Evolutionary conservation across 2,797 vertebrate species (phyloP).

Genomic region (Ceryle rudis): DNA sequence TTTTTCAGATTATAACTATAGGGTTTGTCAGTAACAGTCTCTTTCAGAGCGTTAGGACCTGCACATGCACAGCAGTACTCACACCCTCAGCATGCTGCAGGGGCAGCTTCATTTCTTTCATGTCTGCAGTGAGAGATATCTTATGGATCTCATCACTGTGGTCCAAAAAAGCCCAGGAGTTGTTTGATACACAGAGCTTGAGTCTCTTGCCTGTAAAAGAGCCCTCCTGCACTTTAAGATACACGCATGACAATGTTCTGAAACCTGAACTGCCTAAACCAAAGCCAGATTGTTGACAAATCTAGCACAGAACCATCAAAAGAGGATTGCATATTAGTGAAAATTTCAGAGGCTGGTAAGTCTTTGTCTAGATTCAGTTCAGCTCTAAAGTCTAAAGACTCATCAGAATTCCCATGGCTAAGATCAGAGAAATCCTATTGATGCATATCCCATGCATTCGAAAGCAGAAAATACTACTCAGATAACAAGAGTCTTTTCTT

Average conservation of each 20-base stretch:
- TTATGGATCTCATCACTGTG: not conserved
- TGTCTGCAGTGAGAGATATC: not conserved
- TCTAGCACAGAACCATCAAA: not conserved
- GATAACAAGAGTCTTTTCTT: not conserved
- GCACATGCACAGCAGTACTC: not conserved
- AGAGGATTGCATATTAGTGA: not conserved
- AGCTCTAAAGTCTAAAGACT: not conserved
- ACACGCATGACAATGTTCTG: not conserved
- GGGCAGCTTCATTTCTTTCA: not conserved
- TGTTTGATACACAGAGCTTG: not conserved
- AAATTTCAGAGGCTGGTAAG: not conserved
- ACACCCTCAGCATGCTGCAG: not conserved
- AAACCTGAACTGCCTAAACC: not conserved
- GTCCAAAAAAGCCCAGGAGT: conserved; percentile 1
- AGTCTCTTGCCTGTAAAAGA: not conserved
- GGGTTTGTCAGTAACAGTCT: not conserved
- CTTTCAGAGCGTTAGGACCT: not conserved
- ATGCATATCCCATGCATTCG: rapidly evolving
- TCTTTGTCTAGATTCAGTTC: not conserved
- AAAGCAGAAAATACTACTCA: not conserved
- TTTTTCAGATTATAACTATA: not conserved
- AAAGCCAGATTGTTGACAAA: conserved; percentile 19
- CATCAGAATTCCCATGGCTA: not conserved
- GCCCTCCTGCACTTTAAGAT: not conserved
- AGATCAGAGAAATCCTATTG: not conserved